Percentiles rank a stretch among this genome's conserved stretches.
phyloP scores from a whole-genome alignment of 2,888 invertebrate species.

The Oligia strigilis region DNA sequence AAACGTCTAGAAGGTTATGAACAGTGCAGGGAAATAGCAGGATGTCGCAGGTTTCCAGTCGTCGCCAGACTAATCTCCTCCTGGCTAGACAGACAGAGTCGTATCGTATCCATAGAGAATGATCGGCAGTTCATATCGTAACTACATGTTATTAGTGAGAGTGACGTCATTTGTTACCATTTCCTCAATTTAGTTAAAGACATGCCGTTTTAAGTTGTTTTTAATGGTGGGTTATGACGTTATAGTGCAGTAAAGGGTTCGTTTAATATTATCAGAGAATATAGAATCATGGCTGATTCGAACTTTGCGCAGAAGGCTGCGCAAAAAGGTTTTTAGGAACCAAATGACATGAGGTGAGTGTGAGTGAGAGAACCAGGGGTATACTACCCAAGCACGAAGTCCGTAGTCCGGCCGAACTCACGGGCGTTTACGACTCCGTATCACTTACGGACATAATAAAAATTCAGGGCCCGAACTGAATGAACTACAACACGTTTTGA shows the following conservation, averaged over 20 bases:
- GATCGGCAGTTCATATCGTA: conserved; percentile 8
- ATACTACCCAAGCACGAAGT: neutral
- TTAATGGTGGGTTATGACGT: conserved; percentile 21
- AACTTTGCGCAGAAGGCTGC: neutral
- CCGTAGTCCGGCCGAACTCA: neutral
- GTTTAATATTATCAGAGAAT: conserved; percentile 1
- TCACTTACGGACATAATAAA: neutral
- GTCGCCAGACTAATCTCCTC: conserved; percentile 33
- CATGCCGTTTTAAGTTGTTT: conserved; percentile 33
- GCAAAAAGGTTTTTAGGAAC: neutral
- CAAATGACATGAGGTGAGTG: neutral
- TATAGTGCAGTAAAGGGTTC: conserved; percentile 3
- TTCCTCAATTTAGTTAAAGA: conserved; percentile 24
- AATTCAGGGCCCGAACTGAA: neutral
- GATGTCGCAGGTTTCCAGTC: conserved; percentile 29
- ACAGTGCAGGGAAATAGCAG: conserved; percentile 22
- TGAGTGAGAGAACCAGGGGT: too few relatives aligned
- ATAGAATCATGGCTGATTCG: neutral
- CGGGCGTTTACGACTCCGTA: too few relatives aligned
- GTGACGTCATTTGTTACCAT: conserved; percentile 24
- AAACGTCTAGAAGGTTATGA: neutral
- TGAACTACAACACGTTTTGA: neutral
- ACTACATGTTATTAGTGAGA: conserved; percentile 4
- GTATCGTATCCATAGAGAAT: conserved; percentile 5
- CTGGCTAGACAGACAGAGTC: conserved; percentile 17